Conservation (phyloP, 2,113 vertebrate genomes). For the Salvelinus fontinalis region DNA sequence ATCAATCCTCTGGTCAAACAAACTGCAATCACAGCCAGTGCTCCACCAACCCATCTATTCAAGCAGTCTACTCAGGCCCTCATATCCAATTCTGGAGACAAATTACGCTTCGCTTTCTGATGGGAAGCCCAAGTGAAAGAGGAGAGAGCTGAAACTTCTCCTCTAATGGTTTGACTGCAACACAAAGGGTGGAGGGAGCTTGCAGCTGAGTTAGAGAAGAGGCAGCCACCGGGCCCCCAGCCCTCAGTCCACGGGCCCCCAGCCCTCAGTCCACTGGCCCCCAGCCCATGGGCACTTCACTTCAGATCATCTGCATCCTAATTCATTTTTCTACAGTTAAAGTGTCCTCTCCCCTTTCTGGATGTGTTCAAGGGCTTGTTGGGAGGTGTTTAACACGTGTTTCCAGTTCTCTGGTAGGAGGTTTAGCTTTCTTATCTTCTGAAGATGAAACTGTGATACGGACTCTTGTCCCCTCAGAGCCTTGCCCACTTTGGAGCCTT, state of each 20-base stretch:
- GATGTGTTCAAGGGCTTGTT: slow-evolving; percentile 20
- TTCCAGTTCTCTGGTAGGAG: neutral
- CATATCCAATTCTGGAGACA: neutral
- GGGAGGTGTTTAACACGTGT: neutral
- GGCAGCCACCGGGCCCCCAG: neutral
- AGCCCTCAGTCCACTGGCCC: neutral
- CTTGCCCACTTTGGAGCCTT: neutral
- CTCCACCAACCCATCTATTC: neutral
- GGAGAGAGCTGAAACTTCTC: neutral
- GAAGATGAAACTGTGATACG: neutral
- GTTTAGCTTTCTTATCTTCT: neutral
- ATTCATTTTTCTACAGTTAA: slow-evolving; percentile 22
- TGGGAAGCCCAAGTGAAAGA: neutral
- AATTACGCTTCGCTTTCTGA: neutral
- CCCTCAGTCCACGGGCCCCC: no score
- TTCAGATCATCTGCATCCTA: slow-evolving; percentile 54
- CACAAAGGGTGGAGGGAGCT: neutral
- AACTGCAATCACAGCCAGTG: neutral
- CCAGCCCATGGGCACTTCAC: slow-evolving; percentile 27
- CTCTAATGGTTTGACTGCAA: neutral
- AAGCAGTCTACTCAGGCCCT: neutral
- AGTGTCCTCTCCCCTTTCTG: slow-evolving; percentile 23
- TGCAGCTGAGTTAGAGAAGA: neutral
- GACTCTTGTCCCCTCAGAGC: neutral
- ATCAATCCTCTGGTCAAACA: neutral